phyloP scores from a whole-genome alignment of 2,888 invertebrate species.

The Standfussiana lucernea region DNA sequence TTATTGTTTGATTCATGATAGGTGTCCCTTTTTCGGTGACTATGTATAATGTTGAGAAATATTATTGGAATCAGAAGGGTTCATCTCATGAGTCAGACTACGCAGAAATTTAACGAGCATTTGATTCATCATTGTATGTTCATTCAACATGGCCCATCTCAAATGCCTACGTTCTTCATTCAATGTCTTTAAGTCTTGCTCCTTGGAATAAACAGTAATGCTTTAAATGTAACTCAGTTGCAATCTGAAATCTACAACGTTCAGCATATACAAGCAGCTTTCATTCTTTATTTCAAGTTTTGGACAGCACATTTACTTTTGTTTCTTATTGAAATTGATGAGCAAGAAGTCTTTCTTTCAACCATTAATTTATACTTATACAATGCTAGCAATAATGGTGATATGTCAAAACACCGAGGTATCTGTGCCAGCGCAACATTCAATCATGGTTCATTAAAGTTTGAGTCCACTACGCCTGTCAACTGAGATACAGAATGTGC shows the following conservation, averaged over 20 bases:
- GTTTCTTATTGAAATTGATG: neutral
- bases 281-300: neutral
- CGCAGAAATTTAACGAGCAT: slow-evolving; percentile 45
- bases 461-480: neutral
- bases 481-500: neutral
- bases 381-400: neutral
- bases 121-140: slow-evolving; percentile 50
- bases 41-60: slow-evolving; percentile 19
- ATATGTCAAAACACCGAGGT: neutral
- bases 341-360: neutral
- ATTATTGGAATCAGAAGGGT: slow-evolving; percentile 25
- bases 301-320: neutral
- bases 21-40: slow-evolving; percentile 30
- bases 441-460: neutral
- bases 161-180: slow-evolving; percentile 1
- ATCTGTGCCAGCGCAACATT: neutral
- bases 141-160: slow-evolving; percentile 21
- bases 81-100: slow-evolving; percentile 53
- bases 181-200: neutral
- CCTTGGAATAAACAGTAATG: neutral
- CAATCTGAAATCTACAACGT: neutral
- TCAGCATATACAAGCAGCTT: neutral
- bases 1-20: slow-evolving; percentile 28
- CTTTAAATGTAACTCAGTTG: neutral
- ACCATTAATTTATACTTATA: neutral